Evolutionary conservation across 2,888 invertebrate genomes (phyloP).

Genomic region (Notocelia uddmanniana): DNA sequence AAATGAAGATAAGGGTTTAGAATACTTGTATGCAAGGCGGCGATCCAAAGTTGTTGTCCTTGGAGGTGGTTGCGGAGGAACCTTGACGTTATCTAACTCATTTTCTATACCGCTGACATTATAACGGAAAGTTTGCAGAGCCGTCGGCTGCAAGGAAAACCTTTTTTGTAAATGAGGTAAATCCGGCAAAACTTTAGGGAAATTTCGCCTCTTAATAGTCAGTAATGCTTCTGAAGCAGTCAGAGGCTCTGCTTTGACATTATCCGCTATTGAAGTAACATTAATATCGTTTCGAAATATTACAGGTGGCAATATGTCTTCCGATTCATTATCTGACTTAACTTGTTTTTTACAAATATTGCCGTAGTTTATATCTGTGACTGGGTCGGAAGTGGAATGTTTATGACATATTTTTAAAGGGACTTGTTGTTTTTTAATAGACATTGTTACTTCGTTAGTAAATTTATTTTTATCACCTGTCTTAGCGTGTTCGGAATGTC

Average conservation of each 20-base stretch:
- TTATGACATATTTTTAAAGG: slow-evolving; percentile 86
- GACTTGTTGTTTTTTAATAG: slow-evolving; percentile 62
- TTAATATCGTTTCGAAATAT: slow-evolving; percentile 88
- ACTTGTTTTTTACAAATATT: slow-evolving; percentile 69
- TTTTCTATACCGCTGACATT: slow-evolving; percentile 64
- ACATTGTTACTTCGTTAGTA: slow-evolving; percentile 74
- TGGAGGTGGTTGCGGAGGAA: slow-evolving; percentile 91
- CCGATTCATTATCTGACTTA: slow-evolving; percentile 59
- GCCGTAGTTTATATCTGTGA: slow-evolving; percentile 85
- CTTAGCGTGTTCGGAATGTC: slow-evolving; percentile 67
- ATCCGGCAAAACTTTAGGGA: slow-evolving; percentile 94
- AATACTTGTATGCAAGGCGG: slow-evolving; percentile 77
- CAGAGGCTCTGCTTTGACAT: slow-evolving; percentile 67
- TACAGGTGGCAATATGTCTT: slow-evolving; percentile 75
- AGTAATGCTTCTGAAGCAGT: slow-evolving; percentile 90
- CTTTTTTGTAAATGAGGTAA: slow-evolving; percentile 87
- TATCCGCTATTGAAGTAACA: slow-evolving; percentile 90
- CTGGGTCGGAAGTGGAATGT: slow-evolving; percentile 89
- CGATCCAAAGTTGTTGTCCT: slow-evolving; percentile 89
- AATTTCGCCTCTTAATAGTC: slow-evolving; percentile 91
- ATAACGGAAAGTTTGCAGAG: slow-evolving; percentile 74
- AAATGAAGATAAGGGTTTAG: slow-evolving; percentile 76
- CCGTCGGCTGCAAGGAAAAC: slow-evolving; percentile 87
- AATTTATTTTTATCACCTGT: slow-evolving; percentile 60
- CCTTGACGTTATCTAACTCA: slow-evolving; percentile 70